A percentile compares a stretch with the other conserved stretches of the same genome.
Conservation (phyloP, 2,797 vertebrate species). For the Falco biarmicus region DNA sequence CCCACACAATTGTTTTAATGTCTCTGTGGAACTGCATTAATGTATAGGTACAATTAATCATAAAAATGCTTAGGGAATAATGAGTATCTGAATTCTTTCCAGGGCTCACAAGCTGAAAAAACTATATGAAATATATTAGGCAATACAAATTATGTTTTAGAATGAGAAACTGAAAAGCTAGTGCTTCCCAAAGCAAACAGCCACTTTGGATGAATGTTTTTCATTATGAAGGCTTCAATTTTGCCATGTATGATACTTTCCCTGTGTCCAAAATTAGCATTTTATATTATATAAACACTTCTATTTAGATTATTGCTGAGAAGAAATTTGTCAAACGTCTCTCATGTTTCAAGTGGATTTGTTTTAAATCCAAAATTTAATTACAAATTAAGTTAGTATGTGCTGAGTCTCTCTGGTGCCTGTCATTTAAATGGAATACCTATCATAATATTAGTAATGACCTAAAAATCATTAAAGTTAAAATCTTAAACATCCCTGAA, state of each 20-base stretch:
- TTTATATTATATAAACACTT: constrained; percentile 34
- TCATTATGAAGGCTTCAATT: constrained; percentile 23
- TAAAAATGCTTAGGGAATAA: constrained; percentile 18
- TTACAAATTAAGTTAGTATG: constrained; percentile 11
- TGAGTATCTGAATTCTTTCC: constrained; percentile 6
- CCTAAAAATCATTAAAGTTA: constrained; percentile 19
- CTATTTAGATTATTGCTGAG: constrained; percentile 28
- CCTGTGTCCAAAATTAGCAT: constrained; percentile 37
- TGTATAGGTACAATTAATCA: constrained; percentile 35
- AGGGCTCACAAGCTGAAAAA: neutral
- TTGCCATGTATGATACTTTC: constrained; percentile 2
- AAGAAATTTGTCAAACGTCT: constrained; percentile 32
- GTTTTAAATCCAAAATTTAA: constrained; percentile 54
- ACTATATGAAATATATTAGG: constrained; percentile 10
- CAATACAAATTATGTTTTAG: constrained; percentile 34
- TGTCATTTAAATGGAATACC: constrained; percentile 30
- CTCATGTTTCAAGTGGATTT: constrained; percentile 47
- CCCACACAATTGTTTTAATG: neutral
- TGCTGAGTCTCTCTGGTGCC: neutral
- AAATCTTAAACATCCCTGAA: neutral
- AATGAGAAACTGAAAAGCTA: constrained; percentile 29
- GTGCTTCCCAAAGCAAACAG: constrained; percentile 7
- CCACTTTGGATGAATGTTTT: constrained; percentile 23
- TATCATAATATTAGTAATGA: neutral
- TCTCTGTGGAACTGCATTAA: neutral